Evolutionary conservation across 2,113 vertebrate genomes (phyloP).

Genomic region (Clarias gariepinus): DNA sequence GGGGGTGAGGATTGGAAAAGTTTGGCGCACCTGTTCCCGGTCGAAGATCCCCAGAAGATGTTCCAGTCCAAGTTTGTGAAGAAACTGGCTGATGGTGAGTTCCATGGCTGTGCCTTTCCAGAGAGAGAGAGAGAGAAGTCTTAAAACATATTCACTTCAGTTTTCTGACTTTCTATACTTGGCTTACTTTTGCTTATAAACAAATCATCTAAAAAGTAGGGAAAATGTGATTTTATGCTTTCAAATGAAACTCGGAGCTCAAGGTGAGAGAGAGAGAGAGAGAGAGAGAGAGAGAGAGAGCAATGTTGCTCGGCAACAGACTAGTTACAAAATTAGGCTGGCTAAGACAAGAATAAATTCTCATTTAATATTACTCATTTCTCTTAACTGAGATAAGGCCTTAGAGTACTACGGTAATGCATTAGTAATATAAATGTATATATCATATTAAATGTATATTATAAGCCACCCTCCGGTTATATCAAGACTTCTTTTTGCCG

Average conservation of each 20-base stretch:
- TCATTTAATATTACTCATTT: background rate
- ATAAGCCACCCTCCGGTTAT: too few species aligned
- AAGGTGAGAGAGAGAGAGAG: background rate
- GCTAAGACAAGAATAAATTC: background rate
- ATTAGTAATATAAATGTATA: background rate
- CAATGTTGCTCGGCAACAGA: background rate
- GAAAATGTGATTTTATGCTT: background rate
- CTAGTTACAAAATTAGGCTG: background rate
- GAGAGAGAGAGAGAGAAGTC: background rate
- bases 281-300: background rate
- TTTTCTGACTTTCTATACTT: background rate
- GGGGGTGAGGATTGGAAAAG: too few species aligned
- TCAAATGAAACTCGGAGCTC: background rate
- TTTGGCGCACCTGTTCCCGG: constrained; percentile 85
- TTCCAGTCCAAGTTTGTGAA: constrained; percentile 93
- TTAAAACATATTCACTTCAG: background rate
- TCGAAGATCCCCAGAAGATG: constrained; percentile 96
- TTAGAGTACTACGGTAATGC: background rate
- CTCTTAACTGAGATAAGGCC: background rate
- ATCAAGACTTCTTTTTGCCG: too few species aligned
- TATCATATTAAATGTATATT: too few species aligned
- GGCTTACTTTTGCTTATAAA: background rate
- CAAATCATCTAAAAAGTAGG: background rate
- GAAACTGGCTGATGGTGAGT: constrained; percentile 96
- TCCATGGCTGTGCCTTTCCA: constrained; percentile 82